Base-by-base conservation (phyloP, 2,888 invertebrate species). In the Drosophila crucigera region DNA sequence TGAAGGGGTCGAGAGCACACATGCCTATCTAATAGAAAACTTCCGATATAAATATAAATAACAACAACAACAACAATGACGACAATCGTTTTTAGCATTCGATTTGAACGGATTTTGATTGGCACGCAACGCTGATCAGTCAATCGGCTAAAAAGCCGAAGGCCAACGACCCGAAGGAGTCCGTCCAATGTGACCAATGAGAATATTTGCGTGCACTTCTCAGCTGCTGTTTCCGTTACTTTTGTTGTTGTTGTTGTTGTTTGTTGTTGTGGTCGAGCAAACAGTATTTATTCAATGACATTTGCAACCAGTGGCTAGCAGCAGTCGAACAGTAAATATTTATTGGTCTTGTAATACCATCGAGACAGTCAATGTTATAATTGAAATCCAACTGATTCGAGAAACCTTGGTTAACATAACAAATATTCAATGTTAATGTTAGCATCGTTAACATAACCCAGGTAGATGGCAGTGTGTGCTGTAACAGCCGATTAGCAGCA, bases 1-100 rank as follows among this genome's bases (percentile, higher is more conserved):
- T 14, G 52, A 52, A 50, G 50, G 39, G 65, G 52, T 43, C 52
- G 50, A 35, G 22, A 25, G 22, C 31, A 49, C 49, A 49, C 22
- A 58, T 41, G 77, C 61, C 66, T 72, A 80, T 86, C 81, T 79
- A 76, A 85, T 83, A 75, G 68, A 74, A 75, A 62, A 76, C 87
- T 87, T 83, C 84, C 84, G 87, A 84, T 79, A 66, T 69, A 61
- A 16, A 41, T 28, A 49, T 28, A 53, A 30, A 78, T 58, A 60
- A 63, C 35, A 68, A 25, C 30, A 30, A 25, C 30, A 30, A 47
- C 22, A 47, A 25, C 47, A 47, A 47, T 47, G 22, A 50, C 19
- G 19, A 50, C 19, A 28, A 50, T 19, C 10, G 19, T 3, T 28
- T 50, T 50, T 19, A 28, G 47, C 22, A 47, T 25, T 43, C 43